Percentiles rank a stretch among this genome's conserved stretches.
phyloP scores from a whole-genome alignment of 2,888 invertebrate species.

The Oasisia sp. region DNA sequence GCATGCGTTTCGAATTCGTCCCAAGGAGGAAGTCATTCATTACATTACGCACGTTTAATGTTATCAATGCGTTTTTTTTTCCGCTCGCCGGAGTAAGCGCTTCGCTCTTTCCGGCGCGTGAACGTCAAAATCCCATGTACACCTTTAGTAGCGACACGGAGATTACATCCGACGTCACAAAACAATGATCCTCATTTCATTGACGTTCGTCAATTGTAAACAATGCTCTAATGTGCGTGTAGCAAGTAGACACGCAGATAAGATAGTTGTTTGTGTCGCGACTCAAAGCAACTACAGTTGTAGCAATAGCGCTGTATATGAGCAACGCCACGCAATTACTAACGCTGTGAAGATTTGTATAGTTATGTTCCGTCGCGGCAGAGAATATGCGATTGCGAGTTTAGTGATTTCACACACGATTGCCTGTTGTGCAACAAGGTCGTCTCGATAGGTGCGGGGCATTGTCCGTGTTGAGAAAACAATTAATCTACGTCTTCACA shows the following conservation, averaged over 20 bases:
- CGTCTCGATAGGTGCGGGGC: not conserved
- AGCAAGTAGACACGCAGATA: not conserved
- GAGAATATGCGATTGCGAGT: not conserved
- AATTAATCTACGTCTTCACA: constrained; percentile 1
- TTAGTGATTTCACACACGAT: constrained; percentile 10
- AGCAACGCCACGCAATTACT: not conserved
- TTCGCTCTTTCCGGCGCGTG: not conserved
- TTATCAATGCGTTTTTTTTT: not conserved
- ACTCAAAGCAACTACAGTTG: not conserved
- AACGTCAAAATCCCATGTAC: not conserved
- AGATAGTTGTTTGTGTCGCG: not conserved
- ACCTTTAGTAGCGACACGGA: not conserved
- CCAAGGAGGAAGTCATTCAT: not conserved
- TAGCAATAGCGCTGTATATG: not conserved
- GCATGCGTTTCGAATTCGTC: not conserved
- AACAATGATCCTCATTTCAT: not conserved
- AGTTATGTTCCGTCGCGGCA: not conserved
- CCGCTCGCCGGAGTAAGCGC: not conserved
- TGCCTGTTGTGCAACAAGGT: not conserved
- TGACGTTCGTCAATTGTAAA: not conserved
- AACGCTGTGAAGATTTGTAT: not conserved
- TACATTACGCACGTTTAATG: not conserved
- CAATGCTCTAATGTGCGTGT: not conserved
- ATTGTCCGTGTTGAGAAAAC: not conserved
- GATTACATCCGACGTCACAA: not conserved